These are phyloP conservation scores for Cyclargus thomasi DNA, from an alignment of 1,140 invertebrate species.

Conservation along the genomic window DNA sequence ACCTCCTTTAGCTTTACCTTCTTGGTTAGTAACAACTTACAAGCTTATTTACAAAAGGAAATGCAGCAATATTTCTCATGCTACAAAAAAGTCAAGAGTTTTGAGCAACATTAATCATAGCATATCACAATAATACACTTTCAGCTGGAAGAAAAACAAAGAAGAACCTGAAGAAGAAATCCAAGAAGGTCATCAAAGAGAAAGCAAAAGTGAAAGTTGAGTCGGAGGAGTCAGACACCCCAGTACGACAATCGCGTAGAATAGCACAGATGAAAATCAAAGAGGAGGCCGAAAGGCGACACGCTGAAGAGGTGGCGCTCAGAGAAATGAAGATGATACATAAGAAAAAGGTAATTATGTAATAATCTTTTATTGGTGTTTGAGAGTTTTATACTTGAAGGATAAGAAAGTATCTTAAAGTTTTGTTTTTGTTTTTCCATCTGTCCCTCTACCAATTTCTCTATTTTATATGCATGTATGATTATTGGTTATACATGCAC, in stretches of 20 bases:
- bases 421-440: too few relatives aligned
- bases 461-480: too few relatives aligned
- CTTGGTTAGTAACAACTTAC: too few relatives aligned
- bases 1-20: too few relatives aligned
- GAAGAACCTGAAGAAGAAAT: constrained; percentile 57
- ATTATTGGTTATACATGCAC: too few relatives aligned
- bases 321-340: constrained; percentile 78
- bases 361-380: constrained; percentile 17
- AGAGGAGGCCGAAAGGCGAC: constrained; percentile 84
- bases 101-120: not conserved
- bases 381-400: too few relatives aligned
- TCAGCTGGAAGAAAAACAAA: constrained; percentile 50
- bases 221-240: constrained; percentile 46
- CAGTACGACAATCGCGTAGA: constrained; percentile 84
- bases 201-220: constrained; percentile 26
- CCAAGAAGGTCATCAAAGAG: constrained; percentile 37
- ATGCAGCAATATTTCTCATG: constrained; percentile 13
- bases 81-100: constrained; percentile 11
- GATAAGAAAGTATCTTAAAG: too few relatives aligned
- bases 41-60: too few relatives aligned
- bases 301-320: constrained; percentile 82
- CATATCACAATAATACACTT: not conserved
- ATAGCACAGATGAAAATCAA: constrained; percentile 91
- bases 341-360: constrained; percentile 76
- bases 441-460: too few relatives aligned